These are phyloP conservation scores for Myotis yumanensis DNA, from an alignment of 2,113 vertebrate species.

Conservation along the genomic window DNA sequence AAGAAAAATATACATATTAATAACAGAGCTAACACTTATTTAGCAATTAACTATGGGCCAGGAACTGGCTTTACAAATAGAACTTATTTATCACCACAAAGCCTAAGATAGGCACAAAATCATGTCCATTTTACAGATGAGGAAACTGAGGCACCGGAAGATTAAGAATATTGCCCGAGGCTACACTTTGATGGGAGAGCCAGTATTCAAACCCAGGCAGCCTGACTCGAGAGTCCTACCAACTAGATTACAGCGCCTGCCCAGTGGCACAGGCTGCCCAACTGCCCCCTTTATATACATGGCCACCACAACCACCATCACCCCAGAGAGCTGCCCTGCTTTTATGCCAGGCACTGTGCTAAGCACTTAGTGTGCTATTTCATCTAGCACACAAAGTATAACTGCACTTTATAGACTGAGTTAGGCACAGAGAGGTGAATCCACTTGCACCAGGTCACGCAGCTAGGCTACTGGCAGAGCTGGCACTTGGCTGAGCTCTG, in stretches of 20 bases:
- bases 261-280: background rate
- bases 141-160: background rate
- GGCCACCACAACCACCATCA: background rate
- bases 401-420: background rate
- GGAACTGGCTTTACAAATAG: background rate
- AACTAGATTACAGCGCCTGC: background rate
- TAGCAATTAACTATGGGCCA: background rate
- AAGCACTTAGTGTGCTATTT: background rate
- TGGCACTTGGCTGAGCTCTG: background rate
- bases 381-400: background rate
- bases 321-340: background rate
- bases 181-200: background rate
- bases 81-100: background rate
- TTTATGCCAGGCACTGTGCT: background rate
- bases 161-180: background rate
- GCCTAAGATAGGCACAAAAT: background rate
- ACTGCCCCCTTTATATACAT: background rate
- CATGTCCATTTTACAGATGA: background rate
- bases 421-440: background rate
- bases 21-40: background rate
- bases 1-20: background rate
- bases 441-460: background rate
- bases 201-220: background rate
- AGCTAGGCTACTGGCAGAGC: background rate
- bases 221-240: background rate